Evolutionary conservation across 2,113 vertebrate species (phyloP), one percentile per base, ranked within the genome.

Genomic region (Pungitius pungitius): DNA sequence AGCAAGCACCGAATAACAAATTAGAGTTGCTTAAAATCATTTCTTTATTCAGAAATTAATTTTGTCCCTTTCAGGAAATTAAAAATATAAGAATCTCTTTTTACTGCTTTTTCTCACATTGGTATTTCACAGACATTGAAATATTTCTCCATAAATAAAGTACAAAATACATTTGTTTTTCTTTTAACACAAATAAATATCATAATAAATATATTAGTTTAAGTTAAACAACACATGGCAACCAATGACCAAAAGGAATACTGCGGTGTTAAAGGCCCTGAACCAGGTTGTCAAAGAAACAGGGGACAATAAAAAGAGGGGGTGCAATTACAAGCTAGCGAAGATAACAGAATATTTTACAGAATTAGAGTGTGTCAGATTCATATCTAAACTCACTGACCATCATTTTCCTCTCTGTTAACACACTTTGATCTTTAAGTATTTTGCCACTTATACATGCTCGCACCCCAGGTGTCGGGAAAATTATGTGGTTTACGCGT

Each of bases 201-300:
- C 69, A 90, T 82, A 93, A 94, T 94, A 94, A 94, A 94, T 94
- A 94, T 86, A 89, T 93, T 87, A 87, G 87, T 92, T 93, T 93
- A 90, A 92, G 87, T 90, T 94, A 89, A 91, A 92, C 87, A 91
- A 87, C 59, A 89, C 70, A 77, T 93, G 76, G 86, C 90, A 86
- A 89, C 82, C 83, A 80, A 91, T 85, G 83, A 89, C 90, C 85
- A 79, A 92, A 77, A 88, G 88, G 90, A 94, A 93, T 94, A 94
- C 92, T 94, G 92, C 61, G 85, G 58, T 90, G 91, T 92, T 86
- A 84, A 83, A 90, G 82, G 92, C 93, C 92, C 93, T 93, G 93
- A 88, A 90, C 73, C 85, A 88, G 87, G 75, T 69, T 88, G 87
- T 91, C 88, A 77, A 87, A 88, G 73, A 71, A 83, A 86, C 58